phyloP scores from a whole-genome alignment of 2,113 vertebrate genomes.

The Melanostigma gelatinosum region DNA sequence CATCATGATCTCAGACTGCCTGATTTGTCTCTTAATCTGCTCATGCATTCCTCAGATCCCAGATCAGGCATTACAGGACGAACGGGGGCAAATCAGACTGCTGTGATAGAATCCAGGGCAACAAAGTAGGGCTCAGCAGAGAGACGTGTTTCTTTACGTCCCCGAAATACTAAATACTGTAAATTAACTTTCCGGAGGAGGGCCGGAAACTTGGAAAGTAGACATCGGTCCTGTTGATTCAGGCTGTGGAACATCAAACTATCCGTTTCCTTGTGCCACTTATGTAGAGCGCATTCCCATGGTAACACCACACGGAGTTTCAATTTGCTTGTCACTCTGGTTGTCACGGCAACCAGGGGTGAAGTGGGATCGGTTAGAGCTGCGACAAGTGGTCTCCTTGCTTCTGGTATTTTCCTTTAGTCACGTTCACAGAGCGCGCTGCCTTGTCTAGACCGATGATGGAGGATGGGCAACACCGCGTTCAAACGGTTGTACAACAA shows the following conservation, averaged over 20 bases:
- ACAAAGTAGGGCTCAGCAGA: conserved; percentile 49
- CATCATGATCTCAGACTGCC: neutral
- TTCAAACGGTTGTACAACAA: conserved; percentile 45
- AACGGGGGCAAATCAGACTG: conserved; percentile 15
- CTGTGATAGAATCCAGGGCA: conserved; percentile 49
- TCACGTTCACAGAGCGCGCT: conserved; percentile 35
- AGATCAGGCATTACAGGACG: conserved; percentile 42
- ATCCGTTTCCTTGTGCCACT: conserved; percentile 22
- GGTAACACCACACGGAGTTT: conserved; percentile 71
- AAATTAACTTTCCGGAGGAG: neutral
- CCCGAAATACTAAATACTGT: conserved; percentile 4
- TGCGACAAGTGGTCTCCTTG: conserved; percentile 38
- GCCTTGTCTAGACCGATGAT: conserved; percentile 18
- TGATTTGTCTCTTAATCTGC: conserved; percentile 59
- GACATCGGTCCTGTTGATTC: neutral
- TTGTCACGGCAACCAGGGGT: conserved; percentile 74
- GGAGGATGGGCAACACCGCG: conserved; percentile 31
- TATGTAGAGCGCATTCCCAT: conserved; percentile 69
- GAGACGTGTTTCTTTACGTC: neutral
- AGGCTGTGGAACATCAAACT: conserved; percentile 25
- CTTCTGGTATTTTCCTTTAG: conserved; percentile 59
- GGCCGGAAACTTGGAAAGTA: neutral
- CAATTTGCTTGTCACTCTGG: conserved; percentile 72
- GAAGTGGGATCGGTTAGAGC: conserved; percentile 51
- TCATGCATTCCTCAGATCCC: conserved; percentile 56